Conservation (phyloP, 2,888 invertebrate genomes). For the Buathra laborator region DNA sequence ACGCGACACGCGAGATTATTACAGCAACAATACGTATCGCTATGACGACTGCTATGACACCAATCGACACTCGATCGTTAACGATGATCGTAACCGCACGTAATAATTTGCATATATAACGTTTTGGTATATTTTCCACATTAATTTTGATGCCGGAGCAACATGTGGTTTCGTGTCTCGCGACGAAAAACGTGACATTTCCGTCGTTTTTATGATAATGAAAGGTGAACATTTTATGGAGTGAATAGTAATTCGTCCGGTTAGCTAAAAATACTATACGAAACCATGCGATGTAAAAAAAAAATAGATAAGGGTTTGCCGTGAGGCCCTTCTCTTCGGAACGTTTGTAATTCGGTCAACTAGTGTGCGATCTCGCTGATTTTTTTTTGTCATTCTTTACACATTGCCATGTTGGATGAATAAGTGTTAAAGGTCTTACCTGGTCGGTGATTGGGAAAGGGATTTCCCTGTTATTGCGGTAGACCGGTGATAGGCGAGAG, state of each 20-base stretch:
- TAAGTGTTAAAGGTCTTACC: slow-evolving; percentile 67
- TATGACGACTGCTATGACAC: neutral
- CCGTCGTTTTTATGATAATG: neutral
- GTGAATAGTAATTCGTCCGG: neutral
- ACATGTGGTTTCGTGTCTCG: slow-evolving; percentile 58
- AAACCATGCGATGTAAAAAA: slow-evolving; percentile 47
- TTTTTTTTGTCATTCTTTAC: neutral
- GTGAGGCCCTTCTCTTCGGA: slow-evolving; percentile 69
- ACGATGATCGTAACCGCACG: neutral
- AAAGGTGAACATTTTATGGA: neutral
- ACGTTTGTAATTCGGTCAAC: neutral
- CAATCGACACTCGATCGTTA: slow-evolving; percentile 1
- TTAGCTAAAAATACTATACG: slow-evolving; percentile 51
- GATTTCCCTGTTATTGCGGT: slow-evolving; percentile 36
- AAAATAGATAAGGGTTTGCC: slow-evolving; percentile 68
- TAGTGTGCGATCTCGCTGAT: neutral
- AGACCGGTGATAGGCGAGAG: slow-evolving; percentile 55
- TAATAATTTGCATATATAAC: neutral
- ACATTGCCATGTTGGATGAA: neutral
- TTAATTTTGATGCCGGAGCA: slow-evolving; percentile 33
- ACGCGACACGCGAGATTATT: neutral
- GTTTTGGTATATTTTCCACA: neutral
- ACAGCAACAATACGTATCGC: neutral
- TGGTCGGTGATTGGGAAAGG: slow-evolving; percentile 62
- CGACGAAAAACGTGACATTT: slow-evolving; percentile 21